phyloP scores from a whole-genome alignment of 2,797 vertebrate genomes.

The Peromyscus melanophrys region DNA sequence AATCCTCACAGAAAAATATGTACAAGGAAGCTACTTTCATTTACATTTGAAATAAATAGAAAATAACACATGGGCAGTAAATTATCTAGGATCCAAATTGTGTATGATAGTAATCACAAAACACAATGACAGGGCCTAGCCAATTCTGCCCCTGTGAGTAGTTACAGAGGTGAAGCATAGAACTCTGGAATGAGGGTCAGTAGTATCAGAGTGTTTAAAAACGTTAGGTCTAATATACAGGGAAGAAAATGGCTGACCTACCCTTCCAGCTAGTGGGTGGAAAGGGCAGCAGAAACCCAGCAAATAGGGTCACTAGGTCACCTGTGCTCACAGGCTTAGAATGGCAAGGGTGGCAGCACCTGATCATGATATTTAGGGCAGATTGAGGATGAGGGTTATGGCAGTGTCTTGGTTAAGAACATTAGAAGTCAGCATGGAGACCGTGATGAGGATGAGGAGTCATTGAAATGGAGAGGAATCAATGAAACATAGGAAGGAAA shows the following conservation, averaged over 20 bases:
- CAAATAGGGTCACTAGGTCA: background rate
- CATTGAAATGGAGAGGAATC: background rate
- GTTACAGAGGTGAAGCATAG: background rate
- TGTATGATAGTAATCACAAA: background rate
- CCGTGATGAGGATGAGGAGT: background rate
- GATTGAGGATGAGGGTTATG: background rate
- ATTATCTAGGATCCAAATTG: background rate
- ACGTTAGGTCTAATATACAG: background rate
- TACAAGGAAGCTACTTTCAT: background rate
- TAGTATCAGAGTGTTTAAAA: background rate
- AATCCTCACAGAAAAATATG: background rate
- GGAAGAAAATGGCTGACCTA: background rate
- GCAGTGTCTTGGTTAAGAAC: background rate
- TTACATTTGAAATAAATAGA: background rate
- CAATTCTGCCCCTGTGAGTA: background rate
- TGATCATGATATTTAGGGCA: background rate
- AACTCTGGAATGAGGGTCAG: background rate
- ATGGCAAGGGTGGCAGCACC: background rate
- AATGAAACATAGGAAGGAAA: background rate
- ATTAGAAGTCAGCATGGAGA: background rate
- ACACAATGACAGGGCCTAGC: background rate
- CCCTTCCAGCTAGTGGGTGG: background rate
- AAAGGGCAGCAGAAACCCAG: background rate
- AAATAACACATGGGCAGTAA: background rate
- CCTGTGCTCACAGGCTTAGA: background rate